These are phyloP conservation scores for Thalpophila matura DNA, from an alignment of 2,888 invertebrate genomes.

Conservation along the genomic window DNA sequence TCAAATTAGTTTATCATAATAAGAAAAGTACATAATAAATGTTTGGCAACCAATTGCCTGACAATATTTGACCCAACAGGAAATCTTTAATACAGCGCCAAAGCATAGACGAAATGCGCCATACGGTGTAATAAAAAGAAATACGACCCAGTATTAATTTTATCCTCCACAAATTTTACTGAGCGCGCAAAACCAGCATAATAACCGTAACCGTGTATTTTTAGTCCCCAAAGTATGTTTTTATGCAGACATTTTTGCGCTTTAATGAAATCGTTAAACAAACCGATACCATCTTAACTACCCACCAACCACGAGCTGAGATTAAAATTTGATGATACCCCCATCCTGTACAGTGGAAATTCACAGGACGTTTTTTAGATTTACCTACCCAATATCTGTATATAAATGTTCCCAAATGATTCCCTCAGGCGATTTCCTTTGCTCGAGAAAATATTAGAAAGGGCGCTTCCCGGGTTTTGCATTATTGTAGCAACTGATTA, in stretches of 20 bases:
- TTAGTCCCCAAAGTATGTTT: conserved; percentile 21
- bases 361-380: conserved; percentile 11
- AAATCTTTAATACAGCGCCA: conserved; percentile 2
- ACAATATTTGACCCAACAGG: too few species aligned
- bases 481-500: conserved; percentile 47
- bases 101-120: not conserved
- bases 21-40: too few species aligned
- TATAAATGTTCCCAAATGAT: conserved; percentile 48
- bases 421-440: conserved; percentile 38
- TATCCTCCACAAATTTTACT: conserved; percentile 3
- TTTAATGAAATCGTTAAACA: conserved; percentile 48
- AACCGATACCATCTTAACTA: conserved; percentile 32
- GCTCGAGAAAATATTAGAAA: conserved; percentile 40
- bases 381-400: conserved; percentile 20
- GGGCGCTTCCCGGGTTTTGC: conserved; percentile 27
- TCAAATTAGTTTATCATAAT: too few species aligned
- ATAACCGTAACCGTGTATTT: conserved; percentile 13
- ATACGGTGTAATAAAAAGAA: too few species aligned
- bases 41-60: too few species aligned
- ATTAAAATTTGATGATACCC: conserved; percentile 38
- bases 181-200: not conserved
- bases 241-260: conserved; percentile 41
- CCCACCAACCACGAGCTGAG: conserved; percentile 4
- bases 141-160: conserved; percentile 14
- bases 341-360: conserved; percentile 3